These are phyloP conservation scores for Ooceraea biroi DNA, from an alignment of 1,140 invertebrate genomes.

Conservation along the genomic window DNA sequence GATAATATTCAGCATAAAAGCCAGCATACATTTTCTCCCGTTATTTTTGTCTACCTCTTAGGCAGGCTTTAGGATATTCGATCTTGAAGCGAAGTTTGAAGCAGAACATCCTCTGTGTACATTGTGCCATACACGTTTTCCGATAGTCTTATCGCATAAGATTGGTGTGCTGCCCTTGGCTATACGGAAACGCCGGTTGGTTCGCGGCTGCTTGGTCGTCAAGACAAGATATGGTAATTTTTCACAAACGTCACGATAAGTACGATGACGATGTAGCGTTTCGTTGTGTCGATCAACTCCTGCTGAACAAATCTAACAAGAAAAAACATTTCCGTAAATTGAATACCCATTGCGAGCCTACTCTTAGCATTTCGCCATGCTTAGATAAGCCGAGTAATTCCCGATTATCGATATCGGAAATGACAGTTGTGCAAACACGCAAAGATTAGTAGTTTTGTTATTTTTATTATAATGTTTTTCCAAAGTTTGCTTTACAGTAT, in stretches of 20 bases:
- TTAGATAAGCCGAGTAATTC: neutral
- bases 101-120: neutral
- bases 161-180: conserved; percentile 6
- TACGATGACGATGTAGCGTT: neutral
- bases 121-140: neutral
- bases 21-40: neutral
- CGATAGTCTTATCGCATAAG: conserved; percentile 30
- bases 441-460: neutral
- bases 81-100: neutral
- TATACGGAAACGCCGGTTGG: neutral
- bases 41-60: neutral
- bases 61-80: neutral
- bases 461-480: neutral
- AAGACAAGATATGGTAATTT: conserved; percentile 18
- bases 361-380: neutral
- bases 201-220: conserved; percentile 14
- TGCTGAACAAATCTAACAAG: neutral
- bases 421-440: neutral
- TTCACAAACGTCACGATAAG: neutral
- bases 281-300: neutral
- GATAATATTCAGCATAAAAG: neutral
- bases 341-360: neutral
- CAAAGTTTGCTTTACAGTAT: no score
- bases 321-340: neutral
- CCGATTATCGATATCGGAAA: neutral